These are phyloP conservation scores for Eudasyphora cyanicolor DNA, from an alignment of 2,888 invertebrate genomes.

Conservation along the genomic window DNA sequence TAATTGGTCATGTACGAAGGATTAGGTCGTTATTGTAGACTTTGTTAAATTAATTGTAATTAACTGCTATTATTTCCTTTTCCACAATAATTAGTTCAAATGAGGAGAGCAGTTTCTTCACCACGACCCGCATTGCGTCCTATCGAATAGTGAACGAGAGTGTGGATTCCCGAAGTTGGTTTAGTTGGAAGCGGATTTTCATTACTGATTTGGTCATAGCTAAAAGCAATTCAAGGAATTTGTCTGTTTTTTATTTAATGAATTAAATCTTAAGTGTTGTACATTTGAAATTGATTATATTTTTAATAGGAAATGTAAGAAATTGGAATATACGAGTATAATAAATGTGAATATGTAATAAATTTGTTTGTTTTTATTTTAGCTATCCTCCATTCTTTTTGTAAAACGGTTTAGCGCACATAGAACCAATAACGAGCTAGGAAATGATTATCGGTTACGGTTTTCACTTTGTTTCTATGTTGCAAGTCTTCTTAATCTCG, in stretches of 20 bases:
- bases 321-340: constrained; percentile 4
- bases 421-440: too few species aligned
- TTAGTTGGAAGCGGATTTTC: neutral
- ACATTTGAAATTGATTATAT: constrained; percentile 6
- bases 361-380: too few species aligned
- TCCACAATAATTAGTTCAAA: neutral
- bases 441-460: too few species aligned
- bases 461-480: too few species aligned
- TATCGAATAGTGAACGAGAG: neutral
- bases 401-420: too few species aligned
- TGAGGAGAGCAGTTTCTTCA: neutral
- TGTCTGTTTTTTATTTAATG: neutral
- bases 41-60: neutral
- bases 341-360: neutral
- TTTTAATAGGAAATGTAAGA: constrained; percentile 15
- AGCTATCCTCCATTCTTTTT: too few species aligned
- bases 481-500: too few species aligned
- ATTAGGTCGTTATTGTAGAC: neutral
- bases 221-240: constrained; percentile 11
- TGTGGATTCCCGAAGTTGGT: neutral
- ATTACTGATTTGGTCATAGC: neutral
- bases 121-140: neutral
- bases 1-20: neutral
- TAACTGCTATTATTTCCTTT: neutral
- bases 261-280: constrained; percentile 19